Percentiles rank a stretch among this genome's conserved stretches.
Conservation (phyloP, 2,888 invertebrate genomes). For the Hirtodrosophila confusa region DNA sequence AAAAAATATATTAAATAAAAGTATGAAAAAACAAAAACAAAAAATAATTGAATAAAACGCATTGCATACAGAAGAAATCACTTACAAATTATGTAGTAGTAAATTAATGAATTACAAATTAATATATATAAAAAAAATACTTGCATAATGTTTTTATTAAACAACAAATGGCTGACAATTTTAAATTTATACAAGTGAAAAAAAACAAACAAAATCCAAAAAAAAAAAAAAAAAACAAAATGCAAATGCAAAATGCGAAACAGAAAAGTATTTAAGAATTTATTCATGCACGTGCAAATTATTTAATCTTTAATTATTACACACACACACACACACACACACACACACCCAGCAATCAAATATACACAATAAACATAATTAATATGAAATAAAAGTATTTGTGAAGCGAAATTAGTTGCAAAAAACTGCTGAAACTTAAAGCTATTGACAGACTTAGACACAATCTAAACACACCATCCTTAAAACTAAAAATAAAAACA, state of each 20-base stretch:
- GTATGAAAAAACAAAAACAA: no score
- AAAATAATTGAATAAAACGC: conserved; percentile 28
- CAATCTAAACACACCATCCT: conserved; percentile 14
- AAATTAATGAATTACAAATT: conserved; percentile 20
- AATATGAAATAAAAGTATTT: conserved; percentile 10
- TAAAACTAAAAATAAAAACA: conserved; percentile 17
- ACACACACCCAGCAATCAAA: conserved; percentile 1
- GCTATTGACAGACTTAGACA: conserved; percentile 19
- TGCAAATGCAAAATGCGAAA: conserved; percentile 9
- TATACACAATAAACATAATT: conserved; percentile 9
- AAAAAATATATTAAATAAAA: conserved; percentile 31
- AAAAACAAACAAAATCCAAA: conserved; percentile 12
- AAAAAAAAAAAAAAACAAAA: conserved; percentile 17
- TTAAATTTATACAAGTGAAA: conserved; percentile 72
- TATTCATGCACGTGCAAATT: conserved; percentile 74
- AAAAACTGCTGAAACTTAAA: conserved; percentile 18
- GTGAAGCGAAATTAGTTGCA: conserved; percentile 8
- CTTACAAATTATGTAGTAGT: conserved; percentile 21
- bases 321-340: conserved; percentile 22
- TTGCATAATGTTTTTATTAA: conserved; percentile 72
- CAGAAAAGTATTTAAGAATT: conserved; percentile 62
- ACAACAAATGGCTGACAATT: conserved; percentile 73
- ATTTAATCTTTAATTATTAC: conserved; percentile 63
- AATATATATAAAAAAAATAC: conserved; percentile 35
- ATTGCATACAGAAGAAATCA: conserved; percentile 11